phyloP scores from a whole-genome alignment of 2,797 vertebrate species.

The Gallinago nigripennis region DNA sequence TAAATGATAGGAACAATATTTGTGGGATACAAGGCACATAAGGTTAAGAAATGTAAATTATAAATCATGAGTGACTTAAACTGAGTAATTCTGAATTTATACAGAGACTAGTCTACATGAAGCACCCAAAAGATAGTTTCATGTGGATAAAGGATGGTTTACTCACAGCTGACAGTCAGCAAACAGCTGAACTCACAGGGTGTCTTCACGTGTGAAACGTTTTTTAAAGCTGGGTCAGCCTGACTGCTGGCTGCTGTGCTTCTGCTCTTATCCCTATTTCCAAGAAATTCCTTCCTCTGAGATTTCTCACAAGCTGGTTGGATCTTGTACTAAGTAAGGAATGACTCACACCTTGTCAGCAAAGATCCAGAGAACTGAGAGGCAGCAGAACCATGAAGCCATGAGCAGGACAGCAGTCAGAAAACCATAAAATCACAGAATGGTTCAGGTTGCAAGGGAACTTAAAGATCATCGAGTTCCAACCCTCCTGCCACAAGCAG shows the following conservation, averaged over 20 bases:
- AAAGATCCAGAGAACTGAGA: not conserved
- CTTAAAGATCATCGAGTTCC: too few species aligned
- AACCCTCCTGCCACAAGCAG: too few species aligned
- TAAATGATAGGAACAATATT: not conserved
- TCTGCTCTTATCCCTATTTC: not conserved
- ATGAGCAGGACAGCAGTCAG: too few species aligned
- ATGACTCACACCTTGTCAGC: not conserved
- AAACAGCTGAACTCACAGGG: not conserved
- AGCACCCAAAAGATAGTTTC: not conserved
- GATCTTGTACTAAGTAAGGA: not conserved
- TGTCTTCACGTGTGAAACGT: not conserved
- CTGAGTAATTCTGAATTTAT: not conserved
- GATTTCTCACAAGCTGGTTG: not conserved
- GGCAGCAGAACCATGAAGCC: not conserved
- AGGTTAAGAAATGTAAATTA: slow-evolving; percentile 32
- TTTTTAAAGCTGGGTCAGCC: not conserved
- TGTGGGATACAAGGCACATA: not conserved
- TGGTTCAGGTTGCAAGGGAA: too few species aligned
- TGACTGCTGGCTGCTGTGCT: not conserved
- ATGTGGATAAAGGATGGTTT: not conserved
- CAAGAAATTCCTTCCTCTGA: not conserved
- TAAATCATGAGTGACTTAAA: not conserved
- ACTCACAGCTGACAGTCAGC: not conserved
- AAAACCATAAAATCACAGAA: too few species aligned
- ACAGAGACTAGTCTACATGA: not conserved